Percentiles rank a stretch among this genome's conserved stretches.
Evolutionary conservation across 1,140 invertebrate genomes (phyloP).

Genomic region (Penaeus japonicus): DNA sequence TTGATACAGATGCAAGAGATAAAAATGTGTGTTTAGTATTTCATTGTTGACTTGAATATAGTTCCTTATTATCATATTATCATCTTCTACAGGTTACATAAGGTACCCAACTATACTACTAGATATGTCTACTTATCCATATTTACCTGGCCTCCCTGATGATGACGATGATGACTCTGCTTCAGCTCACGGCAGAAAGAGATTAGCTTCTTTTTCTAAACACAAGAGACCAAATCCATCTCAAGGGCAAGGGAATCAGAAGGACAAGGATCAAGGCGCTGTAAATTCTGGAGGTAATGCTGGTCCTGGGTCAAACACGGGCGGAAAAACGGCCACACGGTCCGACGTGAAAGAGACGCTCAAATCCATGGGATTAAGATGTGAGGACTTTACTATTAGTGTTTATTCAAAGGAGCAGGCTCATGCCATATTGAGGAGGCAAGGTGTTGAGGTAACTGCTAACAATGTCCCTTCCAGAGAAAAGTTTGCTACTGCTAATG

Average conservation of each 20-base stretch:
- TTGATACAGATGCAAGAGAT: too few species aligned
- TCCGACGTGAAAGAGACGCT: constrained; percentile 58
- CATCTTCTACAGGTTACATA: constrained; percentile 38
- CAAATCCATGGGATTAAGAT: constrained; percentile 58
- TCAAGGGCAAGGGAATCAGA: constrained; percentile 2
- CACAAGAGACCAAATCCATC: constrained; percentile 28
- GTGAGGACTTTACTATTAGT: constrained; percentile 59
- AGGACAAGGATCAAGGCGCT: constrained; percentile 1
- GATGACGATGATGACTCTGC: constrained; percentile 52
- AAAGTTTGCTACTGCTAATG: constrained; percentile 16
- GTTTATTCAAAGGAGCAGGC: constrained; percentile 59
- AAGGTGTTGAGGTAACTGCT: constrained; percentile 58
- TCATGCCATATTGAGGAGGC: constrained; percentile 56
- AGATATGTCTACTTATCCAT: constrained; percentile 57
- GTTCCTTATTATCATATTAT: neutral
- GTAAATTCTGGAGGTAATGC: neutral
- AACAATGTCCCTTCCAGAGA: constrained; percentile 39
- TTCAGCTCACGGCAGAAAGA: constrained; percentile 49
- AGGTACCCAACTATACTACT: constrained; percentile 56
- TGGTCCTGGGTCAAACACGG: neutral
- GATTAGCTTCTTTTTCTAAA: constrained; percentile 46
- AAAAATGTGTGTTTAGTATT: neutral
- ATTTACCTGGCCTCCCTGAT: constrained; percentile 48
- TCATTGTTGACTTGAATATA: neutral
- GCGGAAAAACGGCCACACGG: constrained; percentile 47